phyloP scores from a whole-genome alignment of 2,888 invertebrate genomes.

The Sclerodermus sp. region DNA sequence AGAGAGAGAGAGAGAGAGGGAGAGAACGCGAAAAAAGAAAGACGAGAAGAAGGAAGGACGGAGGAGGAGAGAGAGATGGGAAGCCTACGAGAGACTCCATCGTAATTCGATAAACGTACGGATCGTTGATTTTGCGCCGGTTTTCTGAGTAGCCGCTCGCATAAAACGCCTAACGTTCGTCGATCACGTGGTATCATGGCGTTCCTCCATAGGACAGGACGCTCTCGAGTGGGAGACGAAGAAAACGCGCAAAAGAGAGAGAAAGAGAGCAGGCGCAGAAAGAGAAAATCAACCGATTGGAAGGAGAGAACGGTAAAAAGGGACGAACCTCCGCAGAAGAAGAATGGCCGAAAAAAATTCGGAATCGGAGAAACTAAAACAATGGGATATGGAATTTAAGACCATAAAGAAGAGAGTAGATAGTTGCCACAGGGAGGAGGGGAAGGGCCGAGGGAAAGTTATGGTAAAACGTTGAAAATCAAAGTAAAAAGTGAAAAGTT shows the following conservation, averaged over 20 bases:
- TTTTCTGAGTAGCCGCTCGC: constrained; percentile 35
- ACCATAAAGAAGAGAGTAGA: too few relatives aligned
- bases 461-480: too few relatives aligned
- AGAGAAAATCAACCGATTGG: not conserved
- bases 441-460: not conserved
- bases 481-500: too few relatives aligned
- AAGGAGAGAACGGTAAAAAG: not conserved
- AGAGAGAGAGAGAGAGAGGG: too few relatives aligned
- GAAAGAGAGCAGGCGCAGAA: not conserved
- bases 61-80: not conserved
- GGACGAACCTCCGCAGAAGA: constrained; percentile 1
- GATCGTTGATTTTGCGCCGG: constrained; percentile 36
- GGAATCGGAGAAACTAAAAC: constrained; percentile 1
- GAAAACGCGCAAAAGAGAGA: constrained; percentile 1
- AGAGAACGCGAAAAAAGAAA: too few relatives aligned
- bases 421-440: too few relatives aligned
- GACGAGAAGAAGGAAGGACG: constrained; percentile 1
- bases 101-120: constrained; percentile 44
- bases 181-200: constrained; percentile 35
- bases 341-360: not conserved
- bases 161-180: constrained; percentile 30
- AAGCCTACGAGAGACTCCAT: constrained; percentile 10
- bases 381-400: too few relatives aligned
- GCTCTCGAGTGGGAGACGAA: constrained; percentile 7
- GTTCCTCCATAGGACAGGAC: constrained; percentile 30